A percentile compares a stretch with the other conserved stretches of the same genome.
phyloP scores from a whole-genome alignment of 2,888 invertebrate species.

The Petrophora chlorosata region DNA sequence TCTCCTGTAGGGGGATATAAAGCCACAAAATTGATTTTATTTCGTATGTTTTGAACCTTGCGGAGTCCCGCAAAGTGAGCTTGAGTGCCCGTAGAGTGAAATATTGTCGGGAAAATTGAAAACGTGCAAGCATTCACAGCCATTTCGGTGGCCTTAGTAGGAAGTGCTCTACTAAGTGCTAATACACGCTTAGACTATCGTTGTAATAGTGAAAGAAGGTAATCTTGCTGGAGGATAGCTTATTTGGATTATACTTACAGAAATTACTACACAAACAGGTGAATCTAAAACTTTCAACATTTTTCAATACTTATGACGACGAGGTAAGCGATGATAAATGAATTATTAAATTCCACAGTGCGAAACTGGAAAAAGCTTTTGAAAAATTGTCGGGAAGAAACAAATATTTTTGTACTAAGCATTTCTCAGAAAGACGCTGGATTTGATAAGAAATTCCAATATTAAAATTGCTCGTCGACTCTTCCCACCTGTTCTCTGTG shows the following conservation, averaged over 20 bases:
- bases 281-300: too few species aligned
- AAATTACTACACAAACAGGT: too few species aligned
- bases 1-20: conserved; percentile 29
- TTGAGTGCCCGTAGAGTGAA: conserved; percentile 64
- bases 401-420: conserved; percentile 48
- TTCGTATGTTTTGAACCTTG: conserved; percentile 54
- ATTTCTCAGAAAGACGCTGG: conserved; percentile 48
- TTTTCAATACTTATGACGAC: too few species aligned
- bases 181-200: conserved; percentile 17
- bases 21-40: conserved; percentile 49
- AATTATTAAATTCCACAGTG: conserved; percentile 34
- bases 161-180: conserved; percentile 15
- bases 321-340: conserved; percentile 30
- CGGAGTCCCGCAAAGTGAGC: conserved; percentile 51
- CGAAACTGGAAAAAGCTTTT: conserved; percentile 34
- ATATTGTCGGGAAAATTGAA: conserved; percentile 76
- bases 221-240: too few species aligned
- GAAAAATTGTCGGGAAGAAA: conserved; percentile 40
- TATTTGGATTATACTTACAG: too few species aligned
- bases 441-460: conserved; percentile 76
- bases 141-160: conserved; percentile 40
- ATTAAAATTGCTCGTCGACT: conserved; percentile 70
- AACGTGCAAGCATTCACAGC: conserved; percentile 72
- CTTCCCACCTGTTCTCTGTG: conserved; percentile 73
- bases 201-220: conserved; percentile 22